A percentile compares a stretch with the other conserved stretches of the same genome.
Evolutionary conservation across 1,140 invertebrate species (phyloP).

Genomic region (Eriocheir sinensis): DNA sequence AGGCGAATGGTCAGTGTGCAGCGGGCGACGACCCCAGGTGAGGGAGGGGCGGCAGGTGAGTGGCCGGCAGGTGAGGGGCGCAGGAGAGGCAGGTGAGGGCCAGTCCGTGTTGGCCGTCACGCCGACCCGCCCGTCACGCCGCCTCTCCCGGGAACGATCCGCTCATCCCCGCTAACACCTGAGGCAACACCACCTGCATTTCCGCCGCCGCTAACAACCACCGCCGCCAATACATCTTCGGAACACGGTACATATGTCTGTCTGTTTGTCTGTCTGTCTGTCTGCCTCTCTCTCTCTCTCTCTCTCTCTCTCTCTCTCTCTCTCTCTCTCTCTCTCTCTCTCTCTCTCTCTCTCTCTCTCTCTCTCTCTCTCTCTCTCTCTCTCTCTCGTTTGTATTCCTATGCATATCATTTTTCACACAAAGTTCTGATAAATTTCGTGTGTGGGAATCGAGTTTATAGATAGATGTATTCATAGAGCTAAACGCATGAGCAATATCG

Average conservation of each 20-base stretch:
- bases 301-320: no score
- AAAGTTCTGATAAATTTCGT: no score
- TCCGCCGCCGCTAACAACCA: background rate
- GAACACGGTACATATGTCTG: no score
- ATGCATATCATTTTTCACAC: no score
- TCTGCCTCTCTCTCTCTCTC: no score
- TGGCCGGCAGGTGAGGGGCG: constrained; percentile 6
- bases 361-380: background rate
- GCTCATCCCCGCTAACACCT: background rate
- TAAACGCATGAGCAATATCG: no score
- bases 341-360: constrained; percentile 22
- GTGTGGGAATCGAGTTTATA: no score
- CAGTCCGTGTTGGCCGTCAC: background rate
- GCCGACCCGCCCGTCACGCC: background rate
- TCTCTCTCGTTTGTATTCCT: background rate
- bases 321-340: background rate
- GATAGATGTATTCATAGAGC: no score
- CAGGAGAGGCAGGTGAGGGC: no score
- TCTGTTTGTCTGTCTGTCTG: no score
- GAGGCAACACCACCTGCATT: background rate
- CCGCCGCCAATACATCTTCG: background rate
- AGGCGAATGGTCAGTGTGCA: background rate
- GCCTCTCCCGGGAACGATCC: background rate
- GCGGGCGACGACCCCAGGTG: background rate
- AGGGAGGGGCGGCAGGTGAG: no score